Evolutionary conservation across 2,797 vertebrate species (phyloP).

Genomic region (Netta rufina): DNA sequence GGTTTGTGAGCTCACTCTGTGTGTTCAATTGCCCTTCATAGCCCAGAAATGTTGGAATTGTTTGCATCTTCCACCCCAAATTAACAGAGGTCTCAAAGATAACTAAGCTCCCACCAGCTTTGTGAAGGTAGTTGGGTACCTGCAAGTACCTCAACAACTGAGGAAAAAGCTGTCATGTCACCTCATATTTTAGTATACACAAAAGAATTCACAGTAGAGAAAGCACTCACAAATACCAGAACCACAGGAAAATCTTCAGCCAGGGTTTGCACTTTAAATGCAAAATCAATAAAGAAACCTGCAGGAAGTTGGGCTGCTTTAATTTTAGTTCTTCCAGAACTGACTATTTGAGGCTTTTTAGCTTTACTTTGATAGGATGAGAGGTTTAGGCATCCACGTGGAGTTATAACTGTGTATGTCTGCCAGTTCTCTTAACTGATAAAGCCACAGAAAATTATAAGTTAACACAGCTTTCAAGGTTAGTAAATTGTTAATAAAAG

Average conservation of each 20-base stretch:
- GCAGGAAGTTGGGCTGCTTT: not conserved
- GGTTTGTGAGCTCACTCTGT: too few species aligned
- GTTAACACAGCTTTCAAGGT: not conserved
- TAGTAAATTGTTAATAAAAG: not conserved
- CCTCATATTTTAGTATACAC: not conserved
- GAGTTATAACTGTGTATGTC: not conserved
- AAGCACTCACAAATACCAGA: not conserved
- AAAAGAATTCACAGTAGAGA: not conserved
- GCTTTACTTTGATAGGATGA: not conserved
- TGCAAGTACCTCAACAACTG: not conserved
- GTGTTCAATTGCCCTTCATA: not conserved
- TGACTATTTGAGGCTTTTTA: not conserved
- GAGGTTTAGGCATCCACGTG: rapidly evolving
- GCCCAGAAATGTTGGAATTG: not conserved
- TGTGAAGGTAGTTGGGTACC: not conserved
- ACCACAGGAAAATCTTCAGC: not conserved
- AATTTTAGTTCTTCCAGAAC: not conserved
- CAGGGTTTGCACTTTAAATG: rapidly evolving
- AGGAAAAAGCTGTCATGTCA: not conserved
- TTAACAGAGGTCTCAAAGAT: not conserved
- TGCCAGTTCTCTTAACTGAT: not conserved
- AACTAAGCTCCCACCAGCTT: not conserved
- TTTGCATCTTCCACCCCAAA: not conserved
- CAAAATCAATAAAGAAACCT: not conserved
- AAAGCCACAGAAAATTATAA: not conserved